Conservation (phyloP, 2,113 vertebrate genomes). For the Spheniscus mendiculus region DNA sequence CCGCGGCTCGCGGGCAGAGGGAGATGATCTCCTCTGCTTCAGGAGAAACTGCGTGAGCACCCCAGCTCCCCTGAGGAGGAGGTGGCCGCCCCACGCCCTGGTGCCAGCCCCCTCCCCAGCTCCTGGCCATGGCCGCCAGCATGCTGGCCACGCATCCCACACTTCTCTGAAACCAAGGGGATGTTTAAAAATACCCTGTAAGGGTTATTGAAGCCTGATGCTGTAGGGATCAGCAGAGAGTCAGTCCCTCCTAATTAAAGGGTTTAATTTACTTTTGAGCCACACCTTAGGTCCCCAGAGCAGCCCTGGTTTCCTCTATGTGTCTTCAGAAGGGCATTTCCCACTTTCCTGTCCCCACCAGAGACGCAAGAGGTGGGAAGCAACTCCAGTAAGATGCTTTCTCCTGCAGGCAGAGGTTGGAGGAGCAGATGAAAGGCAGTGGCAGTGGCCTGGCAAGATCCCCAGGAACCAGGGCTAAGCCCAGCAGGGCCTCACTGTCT, state of each 20-base stretch:
- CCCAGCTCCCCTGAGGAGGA: neutral
- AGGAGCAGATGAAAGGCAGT: neutral
- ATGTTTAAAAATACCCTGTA: neutral
- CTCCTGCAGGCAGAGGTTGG: neutral
- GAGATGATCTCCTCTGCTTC: neutral
- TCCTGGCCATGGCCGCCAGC: accelerated
- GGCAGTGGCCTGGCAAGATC: neutral
- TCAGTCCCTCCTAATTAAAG: neutral
- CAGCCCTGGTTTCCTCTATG: neutral
- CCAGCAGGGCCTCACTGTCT: neutral
- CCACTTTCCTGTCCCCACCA: neutral
- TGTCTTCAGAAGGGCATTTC: neutral
- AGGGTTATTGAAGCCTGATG: neutral
- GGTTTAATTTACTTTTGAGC: neutral
- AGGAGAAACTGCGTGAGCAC: neutral
- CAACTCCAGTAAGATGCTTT: neutral
- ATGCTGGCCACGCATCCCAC: accelerated
- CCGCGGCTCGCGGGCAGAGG: neutral
- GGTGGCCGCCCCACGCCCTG: accelerated
- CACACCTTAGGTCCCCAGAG: accelerated
- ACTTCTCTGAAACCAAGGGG: neutral
- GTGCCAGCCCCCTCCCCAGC: accelerated
- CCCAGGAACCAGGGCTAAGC: neutral
- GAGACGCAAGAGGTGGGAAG: neutral
- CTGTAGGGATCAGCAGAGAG: neutral